A percentile compares a stretch with the other conserved stretches of the same genome.
Conservation (phyloP, 2,888 invertebrate species). For the Drosophila anomalata region DNA sequence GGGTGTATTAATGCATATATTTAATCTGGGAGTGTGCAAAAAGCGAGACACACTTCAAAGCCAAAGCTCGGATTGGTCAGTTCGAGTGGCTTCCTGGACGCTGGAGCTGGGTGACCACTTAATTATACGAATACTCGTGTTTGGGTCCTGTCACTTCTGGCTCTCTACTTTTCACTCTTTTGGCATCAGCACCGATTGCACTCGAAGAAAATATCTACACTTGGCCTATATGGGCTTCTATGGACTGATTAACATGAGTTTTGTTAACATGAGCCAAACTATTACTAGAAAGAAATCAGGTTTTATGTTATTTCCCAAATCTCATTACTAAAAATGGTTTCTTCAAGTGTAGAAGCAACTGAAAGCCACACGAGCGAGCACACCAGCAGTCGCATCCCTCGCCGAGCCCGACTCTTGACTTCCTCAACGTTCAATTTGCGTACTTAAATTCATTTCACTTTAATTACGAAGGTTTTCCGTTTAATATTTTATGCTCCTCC, state of each 20-base stretch:
- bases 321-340: neutral
- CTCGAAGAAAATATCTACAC: conserved; percentile 1
- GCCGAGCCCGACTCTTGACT: conserved; percentile 57
- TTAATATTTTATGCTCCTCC: conserved; percentile 73
- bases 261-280: too few relatives aligned
- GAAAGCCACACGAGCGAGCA: conserved; percentile 10
- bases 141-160: conserved; percentile 6
- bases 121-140: conserved; percentile 57
- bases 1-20: conserved; percentile 5
- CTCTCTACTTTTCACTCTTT: conserved; percentile 6
- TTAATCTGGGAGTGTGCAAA: conserved; percentile 20
- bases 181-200: conserved; percentile 35
- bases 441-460: conserved; percentile 80
- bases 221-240: too few relatives aligned
- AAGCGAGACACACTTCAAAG: conserved; percentile 50
- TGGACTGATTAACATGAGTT: too few relatives aligned
- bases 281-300: too few relatives aligned
- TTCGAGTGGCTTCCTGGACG: conserved; percentile 60
- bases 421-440: conserved; percentile 75
- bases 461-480: conserved; percentile 78
- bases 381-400: conserved; percentile 23
- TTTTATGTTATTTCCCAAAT: neutral
- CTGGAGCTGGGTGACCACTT: conserved; percentile 53
- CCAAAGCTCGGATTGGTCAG: conserved; percentile 66
- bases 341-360: conserved; percentile 7